These are phyloP conservation scores for Parnassius mnemosyne DNA, from an alignment of 2,888 invertebrate genomes.

Conservation along the genomic window DNA sequence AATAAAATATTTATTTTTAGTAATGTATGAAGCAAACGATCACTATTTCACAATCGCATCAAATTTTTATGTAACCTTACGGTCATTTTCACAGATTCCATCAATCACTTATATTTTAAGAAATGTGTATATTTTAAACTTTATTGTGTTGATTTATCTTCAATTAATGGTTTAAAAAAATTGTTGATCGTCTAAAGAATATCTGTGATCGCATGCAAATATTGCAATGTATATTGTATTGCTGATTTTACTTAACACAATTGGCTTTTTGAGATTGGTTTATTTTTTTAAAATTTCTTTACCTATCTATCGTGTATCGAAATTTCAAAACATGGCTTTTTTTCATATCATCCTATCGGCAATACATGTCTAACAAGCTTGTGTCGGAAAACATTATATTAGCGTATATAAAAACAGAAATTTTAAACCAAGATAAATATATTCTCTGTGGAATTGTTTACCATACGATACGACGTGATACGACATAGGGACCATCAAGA, in stretches of 20 bases:
- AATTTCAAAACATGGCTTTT: constrained; percentile 63
- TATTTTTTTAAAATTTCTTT: constrained; percentile 37
- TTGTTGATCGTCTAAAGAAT: constrained; percentile 26
- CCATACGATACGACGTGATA: too few species aligned
- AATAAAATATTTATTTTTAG: neutral
- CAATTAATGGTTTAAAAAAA: neutral
- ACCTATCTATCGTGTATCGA: constrained; percentile 40
- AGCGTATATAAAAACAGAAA: constrained; percentile 24
- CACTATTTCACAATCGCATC: neutral
- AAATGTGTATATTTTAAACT: constrained; percentile 1
- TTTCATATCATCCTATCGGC: constrained; percentile 62
- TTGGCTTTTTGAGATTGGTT: constrained; percentile 56
- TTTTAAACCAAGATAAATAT: neutral
- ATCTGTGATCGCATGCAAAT: constrained; percentile 40
- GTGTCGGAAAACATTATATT: constrained; percentile 38
- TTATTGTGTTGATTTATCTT: constrained; percentile 4
- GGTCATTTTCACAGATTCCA: neutral
- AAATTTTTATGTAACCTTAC: neutral
- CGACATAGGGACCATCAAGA: too few species aligned
- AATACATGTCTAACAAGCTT: constrained; percentile 59
- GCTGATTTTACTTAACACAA: constrained; percentile 61
- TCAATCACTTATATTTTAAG: neutral
- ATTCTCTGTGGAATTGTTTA: too few species aligned
- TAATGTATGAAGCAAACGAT: constrained; percentile 10
- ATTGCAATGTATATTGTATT: constrained; percentile 53